A percentile compares a stretch with the other conserved stretches of the same genome.
phyloP scores from a whole-genome alignment of 2,797 vertebrate genomes.

The Sebastes flavidus region DNA sequence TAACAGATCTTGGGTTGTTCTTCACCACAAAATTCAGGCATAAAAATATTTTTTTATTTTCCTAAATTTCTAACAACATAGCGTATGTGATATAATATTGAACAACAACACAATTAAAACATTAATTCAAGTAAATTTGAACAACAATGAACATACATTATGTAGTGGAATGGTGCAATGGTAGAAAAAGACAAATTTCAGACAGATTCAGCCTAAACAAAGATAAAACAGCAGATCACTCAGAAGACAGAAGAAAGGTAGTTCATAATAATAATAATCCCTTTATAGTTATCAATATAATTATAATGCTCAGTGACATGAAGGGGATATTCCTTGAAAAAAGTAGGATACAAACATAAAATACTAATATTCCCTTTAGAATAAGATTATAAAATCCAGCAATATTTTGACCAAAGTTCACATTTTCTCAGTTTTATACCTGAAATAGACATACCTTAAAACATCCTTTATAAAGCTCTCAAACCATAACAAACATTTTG shows the following conservation, averaged over 20 bases:
- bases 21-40: not conserved
- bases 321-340: not conserved
- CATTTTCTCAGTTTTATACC: constrained; percentile 31
- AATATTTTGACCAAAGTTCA: constrained; percentile 29
- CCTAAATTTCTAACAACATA: not conserved
- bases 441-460: not conserved
- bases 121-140: constrained; percentile 51
- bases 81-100: not conserved
- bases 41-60: constrained; percentile 38
- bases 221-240: not conserved
- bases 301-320: not conserved
- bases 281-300: not conserved
- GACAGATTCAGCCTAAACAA: not conserved
- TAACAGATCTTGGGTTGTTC: not conserved
- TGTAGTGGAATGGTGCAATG: not conserved
- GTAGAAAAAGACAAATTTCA: not conserved
- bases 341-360: not conserved
- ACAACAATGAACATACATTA: not conserved
- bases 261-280: not conserved
- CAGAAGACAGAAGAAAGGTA: not conserved
- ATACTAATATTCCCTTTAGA: constrained; percentile 22
- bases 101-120: not conserved
- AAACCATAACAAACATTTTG: not conserved
- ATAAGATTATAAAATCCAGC: constrained; percentile 8
- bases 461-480: not conserved